Conservation (phyloP, 2,888 invertebrate genomes). For the Clanis bilineata region DNA sequence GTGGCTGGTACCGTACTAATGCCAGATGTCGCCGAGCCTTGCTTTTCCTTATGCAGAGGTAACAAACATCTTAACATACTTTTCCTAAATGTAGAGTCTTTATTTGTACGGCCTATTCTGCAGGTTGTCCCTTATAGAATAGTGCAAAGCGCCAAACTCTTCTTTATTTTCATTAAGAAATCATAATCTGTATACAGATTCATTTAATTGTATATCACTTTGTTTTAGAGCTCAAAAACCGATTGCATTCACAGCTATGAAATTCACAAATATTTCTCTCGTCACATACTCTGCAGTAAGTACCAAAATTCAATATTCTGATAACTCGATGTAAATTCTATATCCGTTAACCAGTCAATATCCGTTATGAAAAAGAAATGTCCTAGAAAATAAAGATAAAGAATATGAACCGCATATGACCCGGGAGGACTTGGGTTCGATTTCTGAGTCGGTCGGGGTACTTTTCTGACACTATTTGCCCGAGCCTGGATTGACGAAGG, state of each 20-base stretch:
- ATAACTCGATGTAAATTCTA: too few species aligned
- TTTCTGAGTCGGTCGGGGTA: too few species aligned
- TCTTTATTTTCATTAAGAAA: neutral
- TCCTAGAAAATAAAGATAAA: too few species aligned
- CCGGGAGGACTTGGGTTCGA: too few species aligned
- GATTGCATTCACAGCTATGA: constrained; percentile 73
- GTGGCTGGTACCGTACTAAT: constrained; percentile 67
- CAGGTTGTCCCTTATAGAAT: neutral
- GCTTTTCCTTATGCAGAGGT: constrained; percentile 67
- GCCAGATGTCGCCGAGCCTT: constrained; percentile 62
- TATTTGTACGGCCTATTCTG: neutral
- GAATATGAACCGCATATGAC: too few species aligned
- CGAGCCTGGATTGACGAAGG: too few species aligned
- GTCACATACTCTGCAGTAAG: constrained; percentile 71
- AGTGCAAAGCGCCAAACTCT: neutral
- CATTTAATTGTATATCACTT: too few species aligned
- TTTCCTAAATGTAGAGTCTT: neutral
- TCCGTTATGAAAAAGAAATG: too few species aligned
- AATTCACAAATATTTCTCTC: constrained; percentile 69
- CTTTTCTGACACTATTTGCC: too few species aligned
- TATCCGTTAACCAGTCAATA: too few species aligned
- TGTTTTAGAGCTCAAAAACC: constrained; percentile 71
- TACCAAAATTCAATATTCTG: constrained; percentile 17
- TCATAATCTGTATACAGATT: neutral
- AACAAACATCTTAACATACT: constrained; percentile 14